A percentile compares a stretch with the other conserved stretches of the same genome.
Conservation (phyloP, 2,797 vertebrate genomes). For the Allobates femoralis region DNA sequence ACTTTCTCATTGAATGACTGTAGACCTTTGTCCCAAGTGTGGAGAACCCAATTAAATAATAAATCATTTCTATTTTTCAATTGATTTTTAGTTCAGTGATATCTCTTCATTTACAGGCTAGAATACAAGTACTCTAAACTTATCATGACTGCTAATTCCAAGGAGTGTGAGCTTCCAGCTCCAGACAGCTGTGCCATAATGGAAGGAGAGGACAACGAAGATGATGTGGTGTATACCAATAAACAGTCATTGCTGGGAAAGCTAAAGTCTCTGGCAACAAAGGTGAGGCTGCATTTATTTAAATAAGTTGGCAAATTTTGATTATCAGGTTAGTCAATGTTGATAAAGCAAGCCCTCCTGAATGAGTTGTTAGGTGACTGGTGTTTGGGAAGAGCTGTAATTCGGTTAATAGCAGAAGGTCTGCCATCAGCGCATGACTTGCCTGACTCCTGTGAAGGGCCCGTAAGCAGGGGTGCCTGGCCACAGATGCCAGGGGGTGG, state of each 20-base stretch:
- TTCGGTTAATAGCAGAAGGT: background rate
- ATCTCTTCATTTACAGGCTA: conserved; percentile 77
- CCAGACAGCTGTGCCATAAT: conserved; percentile 98
- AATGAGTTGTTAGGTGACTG: background rate
- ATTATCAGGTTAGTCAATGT: background rate
- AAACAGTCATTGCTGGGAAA: conserved; percentile 91
- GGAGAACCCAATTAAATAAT: too few relatives aligned
- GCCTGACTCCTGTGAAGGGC: too few relatives aligned
- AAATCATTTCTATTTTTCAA: too few relatives aligned
- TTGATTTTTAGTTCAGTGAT: too few relatives aligned
- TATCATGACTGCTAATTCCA: conserved; percentile 93
- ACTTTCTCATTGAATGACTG: too few relatives aligned
- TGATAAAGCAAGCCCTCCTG: background rate
- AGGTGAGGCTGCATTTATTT: conserved; percentile 78
- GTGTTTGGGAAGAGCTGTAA: background rate
- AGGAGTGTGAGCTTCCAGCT: conserved; percentile 92
- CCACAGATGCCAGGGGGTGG: too few relatives aligned
- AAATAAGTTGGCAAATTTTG: background rate
- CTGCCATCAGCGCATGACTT: too few relatives aligned
- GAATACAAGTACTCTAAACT: conserved; percentile 97
- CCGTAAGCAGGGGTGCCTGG: too few relatives aligned
- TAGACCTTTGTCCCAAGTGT: too few relatives aligned
- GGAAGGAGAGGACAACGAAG: conserved; percentile 97
- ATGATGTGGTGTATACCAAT: conserved; percentile 92
- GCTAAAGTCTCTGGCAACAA: conserved; percentile 94